Percentiles rank a stretch among this genome's conserved stretches.
phyloP scores from a whole-genome alignment of 2,797 vertebrate genomes.

The Crenuchus spilurus region DNA sequence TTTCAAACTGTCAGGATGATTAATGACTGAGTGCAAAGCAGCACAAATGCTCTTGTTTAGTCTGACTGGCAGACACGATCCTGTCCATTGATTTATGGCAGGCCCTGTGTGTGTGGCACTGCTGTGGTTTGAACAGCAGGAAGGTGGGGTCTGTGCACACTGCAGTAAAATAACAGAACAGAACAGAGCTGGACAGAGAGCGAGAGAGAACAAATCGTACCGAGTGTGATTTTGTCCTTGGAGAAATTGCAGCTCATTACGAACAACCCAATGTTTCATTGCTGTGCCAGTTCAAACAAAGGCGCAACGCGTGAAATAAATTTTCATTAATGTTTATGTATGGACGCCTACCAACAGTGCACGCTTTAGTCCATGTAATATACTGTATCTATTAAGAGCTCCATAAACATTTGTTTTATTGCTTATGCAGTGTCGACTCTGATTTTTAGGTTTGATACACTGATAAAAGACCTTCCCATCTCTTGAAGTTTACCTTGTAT shows the following conservation, averaged over 20 bases:
- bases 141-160: slow-evolving; percentile 57
- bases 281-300: slow-evolving; percentile 29
- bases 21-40: slow-evolving; percentile 98
- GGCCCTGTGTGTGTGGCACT: slow-evolving; percentile 85
- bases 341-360: neutral
- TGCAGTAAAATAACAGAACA: slow-evolving; percentile 59
- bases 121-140: slow-evolving; percentile 74
- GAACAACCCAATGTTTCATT: slow-evolving; percentile 18
- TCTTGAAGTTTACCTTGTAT: neutral
- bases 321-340: slow-evolving; percentile 27
- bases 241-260: slow-evolving; percentile 45
- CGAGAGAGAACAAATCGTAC: slow-evolving; percentile 38
- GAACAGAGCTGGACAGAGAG: slow-evolving; percentile 39
- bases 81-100: slow-evolving; percentile 98
- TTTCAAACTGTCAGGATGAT: slow-evolving; percentile 99
- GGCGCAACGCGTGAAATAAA: neutral
- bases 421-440: neutral
- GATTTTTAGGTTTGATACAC: too few relatives aligned
- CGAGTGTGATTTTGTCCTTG: slow-evolving; percentile 38
- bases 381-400: neutral
- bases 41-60: slow-evolving; percentile 99
- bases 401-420: neutral
- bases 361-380: neutral
- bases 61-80: slow-evolving; percentile 99
- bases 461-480: too few relatives aligned